These are phyloP conservation scores for Aphodius sticticus DNA, from an alignment of 2,888 invertebrate species.

Conservation along the genomic window DNA sequence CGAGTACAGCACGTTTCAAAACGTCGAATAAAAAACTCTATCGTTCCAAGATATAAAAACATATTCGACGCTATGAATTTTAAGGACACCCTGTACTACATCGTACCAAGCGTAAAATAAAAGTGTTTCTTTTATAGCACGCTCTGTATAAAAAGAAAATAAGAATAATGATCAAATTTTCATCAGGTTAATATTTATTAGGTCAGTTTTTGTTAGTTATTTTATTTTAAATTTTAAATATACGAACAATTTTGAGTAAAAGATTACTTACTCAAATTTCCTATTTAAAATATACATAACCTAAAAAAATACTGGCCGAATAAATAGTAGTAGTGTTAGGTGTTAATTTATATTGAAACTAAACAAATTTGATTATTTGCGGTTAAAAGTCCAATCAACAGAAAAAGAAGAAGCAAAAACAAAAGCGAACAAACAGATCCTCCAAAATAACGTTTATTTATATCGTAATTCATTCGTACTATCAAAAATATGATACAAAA, in stretches of 20 bases:
- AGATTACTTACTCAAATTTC: too few species aligned
- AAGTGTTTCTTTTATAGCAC: not conserved
- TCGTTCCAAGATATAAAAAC: not conserved
- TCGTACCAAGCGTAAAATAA: too few species aligned
- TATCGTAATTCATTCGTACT: not conserved
- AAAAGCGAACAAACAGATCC: not conserved
- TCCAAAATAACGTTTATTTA: not conserved
- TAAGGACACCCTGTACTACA: not conserved
- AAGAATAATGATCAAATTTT: too few species aligned
- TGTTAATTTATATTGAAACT: not conserved
- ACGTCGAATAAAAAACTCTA: not conserved
- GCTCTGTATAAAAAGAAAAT: not conserved
- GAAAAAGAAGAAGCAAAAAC: not conserved
- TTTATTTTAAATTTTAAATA: too few species aligned
- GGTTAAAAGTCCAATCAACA: not conserved
- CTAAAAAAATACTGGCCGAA: too few species aligned
- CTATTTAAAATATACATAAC: too few species aligned
- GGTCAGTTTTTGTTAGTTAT: too few species aligned
- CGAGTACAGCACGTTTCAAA: not conserved
- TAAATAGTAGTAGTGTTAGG: too few species aligned
- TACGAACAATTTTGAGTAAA: too few species aligned
- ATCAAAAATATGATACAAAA: not conserved
- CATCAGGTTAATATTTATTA: too few species aligned
- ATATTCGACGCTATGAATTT: not conserved
- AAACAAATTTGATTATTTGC: not conserved